A percentile compares a stretch with the other conserved stretches of the same genome.
phyloP scores from a whole-genome alignment of 2,888 invertebrate genomes.

The Cryptus viduatorius region DNA sequence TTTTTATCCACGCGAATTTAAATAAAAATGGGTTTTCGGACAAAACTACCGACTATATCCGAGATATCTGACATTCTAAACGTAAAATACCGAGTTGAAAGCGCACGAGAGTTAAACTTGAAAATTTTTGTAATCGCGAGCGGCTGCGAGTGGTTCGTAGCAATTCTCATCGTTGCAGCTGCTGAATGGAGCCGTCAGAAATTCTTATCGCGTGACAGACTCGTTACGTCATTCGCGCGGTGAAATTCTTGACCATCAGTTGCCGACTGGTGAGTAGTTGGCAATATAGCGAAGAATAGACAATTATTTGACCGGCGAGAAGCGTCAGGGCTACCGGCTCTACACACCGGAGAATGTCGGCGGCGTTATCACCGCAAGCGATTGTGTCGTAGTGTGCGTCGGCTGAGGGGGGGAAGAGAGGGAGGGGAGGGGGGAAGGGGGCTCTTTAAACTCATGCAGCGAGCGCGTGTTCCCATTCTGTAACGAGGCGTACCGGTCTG shows the following conservation, averaged over 20 bases:
- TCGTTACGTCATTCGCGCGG: slow-evolving; percentile 76
- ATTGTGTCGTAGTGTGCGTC: slow-evolving; percentile 60
- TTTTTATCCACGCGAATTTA: too few relatives aligned
- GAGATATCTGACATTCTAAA: too few relatives aligned
- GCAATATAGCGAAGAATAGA: slow-evolving; percentile 38
- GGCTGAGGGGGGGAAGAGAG: background rate
- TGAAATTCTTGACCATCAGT: slow-evolving; percentile 57
- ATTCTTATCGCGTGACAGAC: slow-evolving; percentile 78
- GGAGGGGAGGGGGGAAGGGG: background rate
- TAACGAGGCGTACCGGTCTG: slow-evolving; percentile 37
- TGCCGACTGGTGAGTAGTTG: slow-evolving; percentile 8
- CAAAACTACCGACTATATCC: too few relatives aligned
- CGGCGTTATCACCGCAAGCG: slow-evolving; percentile 48
- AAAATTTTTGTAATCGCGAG: slow-evolving; percentile 21
- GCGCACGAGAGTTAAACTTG: background rate
- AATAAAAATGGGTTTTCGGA: too few relatives aligned
- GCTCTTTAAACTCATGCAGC: slow-evolving; percentile 70
- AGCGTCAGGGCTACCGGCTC: background rate
- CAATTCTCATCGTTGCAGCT: slow-evolving; percentile 48
- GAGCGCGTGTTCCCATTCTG: slow-evolving; percentile 66
- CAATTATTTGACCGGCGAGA: slow-evolving; percentile 62
- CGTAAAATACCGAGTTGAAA: too few relatives aligned
- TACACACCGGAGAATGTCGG: slow-evolving; percentile 38
- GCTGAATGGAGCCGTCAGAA: slow-evolving; percentile 80
- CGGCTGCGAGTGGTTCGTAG: slow-evolving; percentile 7